Percentiles rank a stretch among this genome's conserved stretches.
These are phyloP conservation scores for Luidia sarsii DNA, from an alignment of 53 echinoderm and acorn worm genomes.

Conservation along the genomic window DNA sequence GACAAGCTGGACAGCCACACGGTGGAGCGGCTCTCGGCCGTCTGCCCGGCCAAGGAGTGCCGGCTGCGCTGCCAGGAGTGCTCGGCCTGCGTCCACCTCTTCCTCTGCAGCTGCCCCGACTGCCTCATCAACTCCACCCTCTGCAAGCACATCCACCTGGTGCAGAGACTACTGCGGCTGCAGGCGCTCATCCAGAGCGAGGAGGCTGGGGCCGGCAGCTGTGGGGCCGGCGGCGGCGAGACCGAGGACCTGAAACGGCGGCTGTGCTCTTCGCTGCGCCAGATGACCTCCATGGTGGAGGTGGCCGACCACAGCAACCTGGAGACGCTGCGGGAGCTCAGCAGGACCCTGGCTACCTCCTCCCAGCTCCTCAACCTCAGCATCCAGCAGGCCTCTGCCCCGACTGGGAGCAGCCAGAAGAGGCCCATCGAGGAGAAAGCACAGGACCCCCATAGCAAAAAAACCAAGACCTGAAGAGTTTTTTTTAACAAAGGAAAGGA, in stretches of 20 bases:
- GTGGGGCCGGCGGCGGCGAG: not conserved
- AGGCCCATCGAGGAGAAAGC: not conserved
- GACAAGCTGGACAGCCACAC: conserved; percentile 17
- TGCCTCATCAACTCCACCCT: conserved; percentile 48
- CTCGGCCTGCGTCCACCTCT: conserved; percentile 38
- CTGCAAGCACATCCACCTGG: conserved; percentile 55
- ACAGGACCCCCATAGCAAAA: not conserved
- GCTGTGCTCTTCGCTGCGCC: conserved; percentile 19
- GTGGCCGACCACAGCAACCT: conserved; percentile 12
- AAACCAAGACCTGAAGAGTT: conserved; percentile 6
- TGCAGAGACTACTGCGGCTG: conserved; percentile 41
- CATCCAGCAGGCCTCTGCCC: conserved; percentile 4
- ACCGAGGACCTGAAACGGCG: conserved; percentile 19
- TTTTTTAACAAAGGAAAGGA: no score
- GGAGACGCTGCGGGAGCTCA: conserved; percentile 14
- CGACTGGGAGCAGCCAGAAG: not conserved
- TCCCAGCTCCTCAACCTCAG: conserved; percentile 4
- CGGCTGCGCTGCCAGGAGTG: conserved; percentile 40
- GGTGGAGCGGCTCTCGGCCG: conserved; percentile 21
- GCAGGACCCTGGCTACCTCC: not conserved
- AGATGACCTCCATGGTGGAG: conserved; percentile 42
- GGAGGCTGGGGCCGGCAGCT: not conserved
- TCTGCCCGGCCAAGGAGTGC: conserved; percentile 36
- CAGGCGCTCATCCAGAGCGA: conserved; percentile 22
- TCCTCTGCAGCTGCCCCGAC: conserved; percentile 49